Evolutionary conservation across 92 coral and sea anemone species (phyloP), one percentile per base, ranked within the genome.

Genomic region (Zoanthus sansibaricus): DNA sequence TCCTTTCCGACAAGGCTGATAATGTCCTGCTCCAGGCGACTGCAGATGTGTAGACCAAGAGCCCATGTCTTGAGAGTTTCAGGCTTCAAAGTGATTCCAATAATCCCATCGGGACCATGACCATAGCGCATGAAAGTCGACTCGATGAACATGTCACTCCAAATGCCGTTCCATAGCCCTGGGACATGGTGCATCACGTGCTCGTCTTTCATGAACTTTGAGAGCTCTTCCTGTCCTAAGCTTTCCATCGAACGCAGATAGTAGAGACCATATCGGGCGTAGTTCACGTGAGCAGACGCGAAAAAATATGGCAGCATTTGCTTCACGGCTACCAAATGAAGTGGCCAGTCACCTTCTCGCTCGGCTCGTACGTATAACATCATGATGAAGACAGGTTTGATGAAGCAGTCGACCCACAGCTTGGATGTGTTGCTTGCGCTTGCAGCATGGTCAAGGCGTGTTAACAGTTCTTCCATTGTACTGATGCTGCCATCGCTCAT

Each of bases 21-120:
- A 10, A 79, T 51, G 71, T 89, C 90, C 66, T 92, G 92, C 67
- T 85, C 90, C 72, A 90, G 59, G 55, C 84, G 90, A 85, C 88
- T 10, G 68, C 95, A 93, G 45, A 90, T 75, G 73, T 93, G 93
- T 9, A 91, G 78, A 6, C 95, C 83, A 64, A 93, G 92, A 49
- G 90, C 95, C 95, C 92, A 93, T 33, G 92, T 90, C 67, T 88
- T 91, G 18, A 93, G 92, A 7, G 92, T 93, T 88, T 90, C 92
- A 6, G 91, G 90, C 76, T 88, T 84, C 66, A 90, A 86, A 51
- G 93, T 90, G 49, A 84, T 77, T 51, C 93, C 91, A 75, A 90
- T 93, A 25, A 89, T 92, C 6, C 95, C 95, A 9, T 82, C 78
- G 25, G 89, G 89, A 5, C 94, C 89, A 76, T 91, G 87, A 16